Conservation (phyloP, 2,113 vertebrate genomes). For the Python bivittatus region DNA sequence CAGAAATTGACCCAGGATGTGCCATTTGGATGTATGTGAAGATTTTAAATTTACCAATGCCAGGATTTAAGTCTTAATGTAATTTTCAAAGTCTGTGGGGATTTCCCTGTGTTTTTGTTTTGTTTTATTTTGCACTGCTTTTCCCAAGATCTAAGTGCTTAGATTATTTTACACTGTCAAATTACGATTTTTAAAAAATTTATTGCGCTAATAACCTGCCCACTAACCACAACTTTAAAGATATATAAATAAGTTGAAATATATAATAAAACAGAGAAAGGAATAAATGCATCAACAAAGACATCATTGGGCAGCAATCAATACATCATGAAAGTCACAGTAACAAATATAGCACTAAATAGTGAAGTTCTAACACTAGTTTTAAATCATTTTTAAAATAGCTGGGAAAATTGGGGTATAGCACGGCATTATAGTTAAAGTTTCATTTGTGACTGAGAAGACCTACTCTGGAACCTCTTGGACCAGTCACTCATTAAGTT, state of each 20-base stretch:
- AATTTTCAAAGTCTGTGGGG: neutral
- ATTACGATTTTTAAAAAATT: neutral
- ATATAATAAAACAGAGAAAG: neutral
- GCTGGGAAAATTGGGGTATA: neutral
- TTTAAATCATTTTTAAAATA: neutral
- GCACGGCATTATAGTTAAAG: neutral
- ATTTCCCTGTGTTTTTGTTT: neutral
- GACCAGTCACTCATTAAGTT: neutral
- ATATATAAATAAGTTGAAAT: neutral
- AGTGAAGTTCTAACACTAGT: neutral
- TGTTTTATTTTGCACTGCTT: neutral
- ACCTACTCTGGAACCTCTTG: neutral
- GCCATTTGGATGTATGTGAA: neutral
- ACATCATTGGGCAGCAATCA: neutral
- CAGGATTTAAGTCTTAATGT: neutral
- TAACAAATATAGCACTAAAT: neutral
- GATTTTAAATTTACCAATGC: neutral
- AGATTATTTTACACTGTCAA: neutral
- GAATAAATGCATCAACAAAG: neutral
- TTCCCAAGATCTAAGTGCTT: neutral
- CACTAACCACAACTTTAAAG: neutral
- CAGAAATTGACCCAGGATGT: neutral
- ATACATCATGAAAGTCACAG: neutral
- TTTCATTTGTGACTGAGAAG: neutral
- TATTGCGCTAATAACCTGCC: neutral